Base-by-base conservation (phyloP, 2,888 invertebrate genomes). In the Perizoma affinitatum region DNA sequence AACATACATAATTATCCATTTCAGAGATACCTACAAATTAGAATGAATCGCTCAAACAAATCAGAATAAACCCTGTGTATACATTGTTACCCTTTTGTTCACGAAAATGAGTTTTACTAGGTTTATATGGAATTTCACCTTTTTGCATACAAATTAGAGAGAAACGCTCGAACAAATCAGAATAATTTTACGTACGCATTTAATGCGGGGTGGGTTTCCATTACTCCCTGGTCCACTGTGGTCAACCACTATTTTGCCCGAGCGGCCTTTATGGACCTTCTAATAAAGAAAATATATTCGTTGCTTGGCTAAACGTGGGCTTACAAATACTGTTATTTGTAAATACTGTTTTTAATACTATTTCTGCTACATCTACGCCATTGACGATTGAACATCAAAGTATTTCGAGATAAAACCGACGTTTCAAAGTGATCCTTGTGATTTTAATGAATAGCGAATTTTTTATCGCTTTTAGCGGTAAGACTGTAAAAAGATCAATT, bases 221-320 rank as follows among this genome's bases (percentile, higher is more conserved):
- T 80, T 80, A 70, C 68, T 75, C 71, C 72, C 61, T 58, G 61
- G 74, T 68, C 70, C 61, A 67, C 71, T 80, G 83, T 70, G 86
- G 85, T 66, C 69, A 76, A 79, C 86, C 86, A 84, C 84, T 83
- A 84, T 85, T 86, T 86, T 85, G 83, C 74, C 71, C 67, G 68
- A 68, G 69, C 69, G 71, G 76, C 79, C 80, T 86, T 85, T 85
- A 85, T 78, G 75, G 67, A 66, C 61, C 68, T 72, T 71, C 78
- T 80, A 84, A 83, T 86, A 85, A 84, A 85, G 78, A 73, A 74
- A 83, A 84, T 86, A 82, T 85, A 85, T 84, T 79, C 72, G 66
- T 61, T 49, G 61, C 57, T 53, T 55, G 65, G 53, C 56, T 65
- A 65, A 68, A 67, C 53, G 58, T 45, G 53, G 57, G 65, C 69